Evolutionary conservation across 2,113 vertebrate genomes (phyloP).

Genomic region (Oncorhynchus tshawytscha): DNA sequence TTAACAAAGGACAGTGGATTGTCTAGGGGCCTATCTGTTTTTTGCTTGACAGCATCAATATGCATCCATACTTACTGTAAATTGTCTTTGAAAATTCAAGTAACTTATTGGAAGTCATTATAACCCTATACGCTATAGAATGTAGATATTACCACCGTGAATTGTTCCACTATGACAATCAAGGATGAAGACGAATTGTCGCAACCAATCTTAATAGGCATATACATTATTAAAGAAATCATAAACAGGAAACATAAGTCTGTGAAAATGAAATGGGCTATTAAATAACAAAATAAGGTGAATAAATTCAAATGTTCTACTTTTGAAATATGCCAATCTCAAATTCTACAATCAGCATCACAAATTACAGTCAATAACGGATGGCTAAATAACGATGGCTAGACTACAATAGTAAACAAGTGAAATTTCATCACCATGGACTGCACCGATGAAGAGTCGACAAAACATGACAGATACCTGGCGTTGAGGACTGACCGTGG

Average conservation of each 20-base stretch:
- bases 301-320: too few species aligned
- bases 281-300: too few species aligned
- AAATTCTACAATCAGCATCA: neutral
- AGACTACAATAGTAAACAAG: neutral
- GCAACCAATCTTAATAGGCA: too few species aligned
- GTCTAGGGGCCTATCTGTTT: conserved; percentile 65
- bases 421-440: conserved; percentile 72
- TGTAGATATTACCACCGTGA: too few species aligned
- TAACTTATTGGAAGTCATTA: conserved; percentile 9
- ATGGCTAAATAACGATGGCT: neutral
- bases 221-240: neutral
- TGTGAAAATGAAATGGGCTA: too few species aligned
- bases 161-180: neutral
- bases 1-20: conserved; percentile 71
- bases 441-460: conserved; percentile 50
- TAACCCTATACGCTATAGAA: too few species aligned
- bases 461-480: neutral
- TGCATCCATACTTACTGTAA: conserved; percentile 57
- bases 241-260: neutral
- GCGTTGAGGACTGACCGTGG: neutral
- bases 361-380: neutral
- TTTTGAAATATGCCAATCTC: too few species aligned
- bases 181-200: too few species aligned
- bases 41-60: conserved; percentile 54
- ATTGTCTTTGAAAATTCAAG: conserved; percentile 52